Conservation (phyloP, 2,888 invertebrate species). For the Diabrotica balteata region DNA sequence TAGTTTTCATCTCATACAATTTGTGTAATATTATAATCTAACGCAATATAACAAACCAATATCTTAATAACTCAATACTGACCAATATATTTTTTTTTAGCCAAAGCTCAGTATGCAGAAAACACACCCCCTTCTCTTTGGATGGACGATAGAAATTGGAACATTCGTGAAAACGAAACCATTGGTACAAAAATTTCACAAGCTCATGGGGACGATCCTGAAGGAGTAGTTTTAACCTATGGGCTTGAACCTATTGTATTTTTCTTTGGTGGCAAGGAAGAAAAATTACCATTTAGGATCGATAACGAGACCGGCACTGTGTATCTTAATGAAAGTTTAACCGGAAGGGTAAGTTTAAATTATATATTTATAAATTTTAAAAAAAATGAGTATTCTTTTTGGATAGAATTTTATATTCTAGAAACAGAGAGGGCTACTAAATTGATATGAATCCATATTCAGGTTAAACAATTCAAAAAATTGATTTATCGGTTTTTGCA, state of each 20-base stretch:
- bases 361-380: too few relatives aligned
- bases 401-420: too few relatives aligned
- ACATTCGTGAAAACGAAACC: conserved; percentile 72
- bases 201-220: conserved; percentile 72
- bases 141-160: conserved; percentile 74
- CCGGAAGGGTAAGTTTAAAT: conserved; percentile 71
- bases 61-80: too few relatives aligned
- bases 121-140: conserved; percentile 67
- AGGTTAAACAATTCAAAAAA: too few relatives aligned
- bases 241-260: conserved; percentile 69
- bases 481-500: too few relatives aligned
- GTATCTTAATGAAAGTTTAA: conserved; percentile 78
- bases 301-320: conserved; percentile 78
- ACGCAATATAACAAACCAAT: too few relatives aligned
- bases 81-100: conserved; percentile 29
- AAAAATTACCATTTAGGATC: conserved; percentile 77
- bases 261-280: conserved; percentile 46
- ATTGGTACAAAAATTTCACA: conserved; percentile 76
- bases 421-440: too few relatives aligned
- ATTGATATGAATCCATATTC: too few relatives aligned
- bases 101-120: conserved; percentile 41
- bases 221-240: conserved; percentile 70
- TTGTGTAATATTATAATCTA: too few relatives aligned
- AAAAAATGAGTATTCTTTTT: too few relatives aligned
- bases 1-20: too few relatives aligned